Conservation (phyloP, 2,797 vertebrate species). For the Rallus crepitans region DNA sequence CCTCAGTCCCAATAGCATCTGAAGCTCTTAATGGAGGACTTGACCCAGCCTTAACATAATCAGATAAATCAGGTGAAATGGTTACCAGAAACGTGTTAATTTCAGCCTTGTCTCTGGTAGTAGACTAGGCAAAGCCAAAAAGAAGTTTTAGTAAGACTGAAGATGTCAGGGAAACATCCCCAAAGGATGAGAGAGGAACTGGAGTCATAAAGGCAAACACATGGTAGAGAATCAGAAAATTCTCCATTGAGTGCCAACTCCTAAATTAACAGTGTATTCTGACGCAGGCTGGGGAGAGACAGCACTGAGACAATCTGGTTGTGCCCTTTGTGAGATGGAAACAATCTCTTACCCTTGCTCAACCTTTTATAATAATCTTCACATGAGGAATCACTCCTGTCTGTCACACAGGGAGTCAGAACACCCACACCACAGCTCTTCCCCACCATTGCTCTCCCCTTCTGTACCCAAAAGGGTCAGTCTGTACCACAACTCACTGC, state of each 20-base stretch:
- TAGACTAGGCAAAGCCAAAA: background rate
- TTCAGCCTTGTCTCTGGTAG: background rate
- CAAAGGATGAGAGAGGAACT: conserved; percentile 9
- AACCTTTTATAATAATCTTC: background rate
- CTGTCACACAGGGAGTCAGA: background rate
- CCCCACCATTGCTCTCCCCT: background rate
- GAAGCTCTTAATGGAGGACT: conserved; percentile 1
- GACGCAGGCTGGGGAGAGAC: background rate
- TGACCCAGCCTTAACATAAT: background rate
- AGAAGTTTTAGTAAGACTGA: background rate
- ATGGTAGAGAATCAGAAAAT: conserved; percentile 31
- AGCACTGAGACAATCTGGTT: background rate
- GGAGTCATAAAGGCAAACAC: conserved; percentile 31
- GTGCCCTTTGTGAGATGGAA: conserved; percentile 20
- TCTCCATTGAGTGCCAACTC: background rate
- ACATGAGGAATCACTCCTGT: background rate
- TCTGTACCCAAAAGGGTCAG: background rate
- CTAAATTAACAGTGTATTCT: conserved; percentile 24
- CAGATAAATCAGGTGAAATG: background rate
- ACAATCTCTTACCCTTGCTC: conserved; percentile 2
- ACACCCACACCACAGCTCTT: background rate
- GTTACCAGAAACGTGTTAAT: background rate
- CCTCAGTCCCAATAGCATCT: background rate
- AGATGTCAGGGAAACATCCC: background rate
- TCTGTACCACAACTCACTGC: background rate